Evolutionary conservation across 1,140 invertebrate species (phyloP), one percentile per base, ranked within the genome.

Genomic region (Drosophila funebris): DNA sequence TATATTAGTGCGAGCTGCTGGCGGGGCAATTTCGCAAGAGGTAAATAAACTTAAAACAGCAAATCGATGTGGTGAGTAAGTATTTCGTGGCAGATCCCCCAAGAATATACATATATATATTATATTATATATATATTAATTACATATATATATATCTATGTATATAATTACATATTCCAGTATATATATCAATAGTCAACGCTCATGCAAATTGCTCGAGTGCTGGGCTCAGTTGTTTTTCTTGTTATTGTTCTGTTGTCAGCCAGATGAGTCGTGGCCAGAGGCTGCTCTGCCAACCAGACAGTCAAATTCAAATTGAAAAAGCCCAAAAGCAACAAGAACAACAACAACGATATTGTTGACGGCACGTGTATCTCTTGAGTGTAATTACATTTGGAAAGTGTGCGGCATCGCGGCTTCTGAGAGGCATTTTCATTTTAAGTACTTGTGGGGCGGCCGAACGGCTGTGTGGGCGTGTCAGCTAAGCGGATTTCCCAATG

Each of bases 321-420:
- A 80, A 87, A 36, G 46, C 57, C 67, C 66, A 76, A 46, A 50
- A 50, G 14, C 50, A 57, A 41, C 52, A 60, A 37, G 18, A 56
- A 29, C 57, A 57, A 20, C 31, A 27, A 48, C 53, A 71, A 50
- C 13, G 16, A 37, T 63, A 50, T 52, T 83, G 73, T 78, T 66
- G 72, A 44, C 78, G 82, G 78, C 82, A 87, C 82, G 82, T 87
- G 82, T 88, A 87, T 83, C 82, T 88, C 71, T 81, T 78, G 78
- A 78, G 83, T 88, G 78, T 88, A 87, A 87, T 87, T 87, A 87
- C 82, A 83, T 88, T 87, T 88, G 74, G 66, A 78, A 75, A 87
- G 84, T 78, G 78, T 78, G 69, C 43, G 56, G 50, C 71, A 71
- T 62, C 77, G 78, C 39, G 79, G 61, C 75, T 72, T 78, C 75